Conservation (phyloP, 1,140 invertebrate species). For the Micrasema minimum region DNA sequence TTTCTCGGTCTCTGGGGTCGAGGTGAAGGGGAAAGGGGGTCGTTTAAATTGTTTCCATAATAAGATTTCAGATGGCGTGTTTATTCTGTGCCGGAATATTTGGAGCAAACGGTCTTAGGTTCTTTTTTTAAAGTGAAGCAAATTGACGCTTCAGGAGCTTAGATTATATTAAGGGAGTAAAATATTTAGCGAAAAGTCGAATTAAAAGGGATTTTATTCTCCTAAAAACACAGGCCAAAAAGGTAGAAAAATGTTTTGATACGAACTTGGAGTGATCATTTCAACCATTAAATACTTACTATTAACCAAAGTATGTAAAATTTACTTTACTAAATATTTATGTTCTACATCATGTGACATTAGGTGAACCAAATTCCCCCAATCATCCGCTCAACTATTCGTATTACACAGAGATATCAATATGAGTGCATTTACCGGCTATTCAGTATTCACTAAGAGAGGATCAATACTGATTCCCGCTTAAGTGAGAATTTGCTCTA, state of each 20-base stretch:
- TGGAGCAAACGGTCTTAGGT: constrained; percentile 9
- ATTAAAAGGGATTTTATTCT: constrained; percentile 17
- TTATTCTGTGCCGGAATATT: constrained; percentile 31
- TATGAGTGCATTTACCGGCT: constrained; percentile 6
- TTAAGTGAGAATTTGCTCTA: constrained; percentile 26
- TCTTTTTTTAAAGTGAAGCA: constrained; percentile 31
- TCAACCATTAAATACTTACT: too few relatives aligned
- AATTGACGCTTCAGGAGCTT: constrained; percentile 29
- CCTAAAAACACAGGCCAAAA: too few relatives aligned
- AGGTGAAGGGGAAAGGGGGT: background rate
- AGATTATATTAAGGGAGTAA: constrained; percentile 12
- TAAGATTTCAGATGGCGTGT: constrained; percentile 38
- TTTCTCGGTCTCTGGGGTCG: background rate
- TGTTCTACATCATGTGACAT: too few relatives aligned
- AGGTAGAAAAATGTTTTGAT: background rate
- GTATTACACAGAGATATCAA: constrained; percentile 2
- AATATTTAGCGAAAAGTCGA: constrained; percentile 14
- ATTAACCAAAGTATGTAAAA: too few relatives aligned
- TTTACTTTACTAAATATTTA: too few relatives aligned
- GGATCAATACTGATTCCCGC: background rate
- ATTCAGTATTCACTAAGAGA: background rate
- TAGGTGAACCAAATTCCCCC: background rate
- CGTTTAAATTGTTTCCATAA: constrained; percentile 39
- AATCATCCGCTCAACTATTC: background rate
- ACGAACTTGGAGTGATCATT: too few relatives aligned